Conservation (phyloP, 2,797 vertebrate genomes). For the Hypotaenidia okinawae region DNA sequence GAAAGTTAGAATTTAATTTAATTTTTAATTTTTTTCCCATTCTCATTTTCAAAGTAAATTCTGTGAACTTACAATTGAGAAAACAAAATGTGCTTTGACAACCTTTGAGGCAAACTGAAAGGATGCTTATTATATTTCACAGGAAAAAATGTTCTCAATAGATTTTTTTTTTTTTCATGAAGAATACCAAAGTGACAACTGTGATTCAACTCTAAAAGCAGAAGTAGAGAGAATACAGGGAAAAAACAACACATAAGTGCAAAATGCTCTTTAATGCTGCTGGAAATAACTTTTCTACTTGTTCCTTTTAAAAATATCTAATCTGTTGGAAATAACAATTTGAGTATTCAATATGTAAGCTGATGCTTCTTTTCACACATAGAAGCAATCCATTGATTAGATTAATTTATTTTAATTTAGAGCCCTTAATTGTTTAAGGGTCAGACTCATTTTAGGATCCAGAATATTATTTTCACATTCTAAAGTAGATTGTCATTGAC, state of each 20-base stretch:
- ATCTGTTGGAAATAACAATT: not conserved
- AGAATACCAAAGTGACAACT: not conserved
- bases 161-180: not conserved
- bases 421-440: not conserved
- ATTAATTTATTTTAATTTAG: not conserved
- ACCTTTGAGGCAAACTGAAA: not conserved
- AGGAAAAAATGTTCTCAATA: not conserved
- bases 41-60: not conserved
- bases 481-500: not conserved
- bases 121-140: not conserved
- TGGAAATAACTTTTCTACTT: not conserved
- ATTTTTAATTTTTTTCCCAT: not conserved
- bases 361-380: not conserved
- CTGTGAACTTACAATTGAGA: not conserved
- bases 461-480: not conserved
- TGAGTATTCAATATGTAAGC: not conserved
- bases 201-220: not conserved
- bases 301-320: not conserved
- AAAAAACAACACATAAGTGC: not conserved
- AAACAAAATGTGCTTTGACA: not conserved
- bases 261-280: not conserved
- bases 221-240: not conserved
- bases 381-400: not conserved
- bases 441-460: not conserved
- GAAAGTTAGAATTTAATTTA: not conserved